Base-by-base conservation (phyloP, 2,113 vertebrate species). In the Rhipidura dahli region DNA sequence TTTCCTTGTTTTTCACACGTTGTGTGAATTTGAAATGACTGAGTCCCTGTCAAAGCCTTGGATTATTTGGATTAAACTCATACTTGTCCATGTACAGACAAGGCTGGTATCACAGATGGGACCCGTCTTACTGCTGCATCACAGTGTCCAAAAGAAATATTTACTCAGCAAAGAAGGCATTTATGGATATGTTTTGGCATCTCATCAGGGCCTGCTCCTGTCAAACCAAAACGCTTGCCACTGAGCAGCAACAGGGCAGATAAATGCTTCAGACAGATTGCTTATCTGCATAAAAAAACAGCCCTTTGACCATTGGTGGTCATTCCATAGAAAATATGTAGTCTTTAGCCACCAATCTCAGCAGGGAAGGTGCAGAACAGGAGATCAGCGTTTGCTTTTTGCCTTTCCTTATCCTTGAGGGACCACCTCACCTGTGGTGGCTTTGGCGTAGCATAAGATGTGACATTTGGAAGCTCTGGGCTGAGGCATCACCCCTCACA, bases 131-230 rank as follows among this genome's bases (percentile, higher is more conserved):
- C 37, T 59, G 31, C 44, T 91, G 21, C 28, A 76, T 57, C 35
- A 37, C 51, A 39, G 6, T 23, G 27, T 87, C 83, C 42, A 94
- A 86, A 51, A 94, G 33, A 92, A 97, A 93, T 78, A 94, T 87
- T 95, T 96, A 60, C 37, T 64, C 33, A 68, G 42, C 16, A 49
- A 63, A 71, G 42, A 51, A 89, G 44, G 40, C 35, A 56, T 94
- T 91, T 81, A 49, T 51, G 19, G 24, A 47, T 80, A 27, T 78
- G 59, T 89, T 87, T 86, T 4, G 0, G 44, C 65, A 78, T 79
- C 47, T 91, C n/a, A 57, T 64, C 37, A 49, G n/a, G 35, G 28
- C 40, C 31, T 75, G 44, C 40, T 64, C 24, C 56, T 91, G 51
- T 84, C 72, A 94, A 75, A 60, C 15, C 2, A 37, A 60, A 66